phyloP scores from a whole-genome alignment of 1,140 invertebrate species.

The Cyclargus thomasi region DNA sequence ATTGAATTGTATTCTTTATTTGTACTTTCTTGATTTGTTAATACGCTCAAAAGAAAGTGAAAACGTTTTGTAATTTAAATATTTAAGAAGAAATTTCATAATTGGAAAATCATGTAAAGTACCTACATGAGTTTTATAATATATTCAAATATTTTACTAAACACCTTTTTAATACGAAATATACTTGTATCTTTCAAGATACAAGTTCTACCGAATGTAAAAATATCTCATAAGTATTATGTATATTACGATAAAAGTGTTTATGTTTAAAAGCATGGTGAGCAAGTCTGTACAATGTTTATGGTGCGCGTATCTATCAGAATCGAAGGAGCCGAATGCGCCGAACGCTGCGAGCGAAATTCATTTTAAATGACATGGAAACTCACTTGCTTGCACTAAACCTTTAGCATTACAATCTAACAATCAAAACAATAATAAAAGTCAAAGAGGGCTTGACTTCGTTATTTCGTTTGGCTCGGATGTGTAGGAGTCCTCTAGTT shows the following conservation, averaged over 20 bases:
- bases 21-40: neutral
- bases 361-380: too few species aligned
- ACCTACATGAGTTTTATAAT: neutral
- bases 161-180: neutral
- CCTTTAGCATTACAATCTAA: too few species aligned
- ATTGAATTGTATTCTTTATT: neutral
- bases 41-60: neutral
- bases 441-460: too few species aligned
- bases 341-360: too few species aligned
- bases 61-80: neutral
- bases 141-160: neutral
- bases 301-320: too few species aligned
- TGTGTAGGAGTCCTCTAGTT: too few species aligned
- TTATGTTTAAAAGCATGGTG: neutral
- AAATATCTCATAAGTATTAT: neutral
- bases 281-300: too few species aligned
- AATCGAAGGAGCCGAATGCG: too few species aligned
- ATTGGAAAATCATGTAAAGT: constrained; percentile 3
- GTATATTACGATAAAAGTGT: neutral
- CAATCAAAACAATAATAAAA: too few species aligned
- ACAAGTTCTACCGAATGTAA: neutral
- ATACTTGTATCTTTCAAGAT: neutral
- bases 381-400: too few species aligned
- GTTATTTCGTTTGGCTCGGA: too few species aligned
- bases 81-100: neutral